Evolutionary conservation across 2,888 invertebrate species (phyloP).

Genomic region (Brachypalpus laphriformis): DNA sequence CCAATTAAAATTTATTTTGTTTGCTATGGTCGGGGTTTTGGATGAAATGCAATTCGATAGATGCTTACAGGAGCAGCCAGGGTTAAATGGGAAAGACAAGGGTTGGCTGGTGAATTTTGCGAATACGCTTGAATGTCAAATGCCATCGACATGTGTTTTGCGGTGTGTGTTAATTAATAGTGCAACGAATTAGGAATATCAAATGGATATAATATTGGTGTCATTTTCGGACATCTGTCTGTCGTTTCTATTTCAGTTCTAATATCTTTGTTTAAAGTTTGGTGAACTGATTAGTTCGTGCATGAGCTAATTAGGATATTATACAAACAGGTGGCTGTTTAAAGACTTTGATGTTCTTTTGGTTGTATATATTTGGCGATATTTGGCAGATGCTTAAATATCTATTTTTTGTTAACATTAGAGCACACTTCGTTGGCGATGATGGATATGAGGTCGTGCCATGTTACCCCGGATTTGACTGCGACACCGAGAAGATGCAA

Average conservation of each 20-base stretch:
- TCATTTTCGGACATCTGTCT: conserved; percentile 18
- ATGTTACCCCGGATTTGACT: too few species aligned
- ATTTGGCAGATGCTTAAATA: too few species aligned
- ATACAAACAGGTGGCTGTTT: neutral
- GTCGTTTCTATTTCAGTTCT: neutral
- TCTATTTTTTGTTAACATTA: too few species aligned
- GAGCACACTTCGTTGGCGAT: too few species aligned
- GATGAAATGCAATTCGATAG: conserved; percentile 22
- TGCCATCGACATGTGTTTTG: neutral
- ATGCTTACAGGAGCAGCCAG: neutral
- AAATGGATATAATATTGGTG: neutral
- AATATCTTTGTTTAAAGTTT: neutral
- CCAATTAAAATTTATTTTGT: conserved; percentile 55
- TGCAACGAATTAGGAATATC: conserved; percentile 4
- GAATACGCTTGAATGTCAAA: neutral
- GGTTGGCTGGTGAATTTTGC: neutral
- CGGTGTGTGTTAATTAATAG: conserved; percentile 3
- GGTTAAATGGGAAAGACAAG: neutral
- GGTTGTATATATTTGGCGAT: too few species aligned
- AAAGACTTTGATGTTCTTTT: too few species aligned
- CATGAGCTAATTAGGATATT: neutral
- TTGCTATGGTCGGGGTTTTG: neutral
- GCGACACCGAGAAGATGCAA: too few species aligned
- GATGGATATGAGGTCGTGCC: too few species aligned
- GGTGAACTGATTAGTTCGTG: neutral